Evolutionary conservation across 2,113 vertebrate species (phyloP).

Genomic region (Hiodon alosoides): DNA sequence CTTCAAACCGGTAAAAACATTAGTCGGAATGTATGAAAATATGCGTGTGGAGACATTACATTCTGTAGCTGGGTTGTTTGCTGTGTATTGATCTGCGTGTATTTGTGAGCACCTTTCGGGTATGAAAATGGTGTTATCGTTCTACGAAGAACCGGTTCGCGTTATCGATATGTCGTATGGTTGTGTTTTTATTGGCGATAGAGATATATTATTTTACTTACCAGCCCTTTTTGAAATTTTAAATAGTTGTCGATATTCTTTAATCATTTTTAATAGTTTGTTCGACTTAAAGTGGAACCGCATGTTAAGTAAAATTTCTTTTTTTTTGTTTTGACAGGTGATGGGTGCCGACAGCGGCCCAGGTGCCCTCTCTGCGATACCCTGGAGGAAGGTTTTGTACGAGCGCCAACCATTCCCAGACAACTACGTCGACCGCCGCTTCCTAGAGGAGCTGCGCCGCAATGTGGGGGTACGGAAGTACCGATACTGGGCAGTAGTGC

Average conservation of each 20-base stretch:
- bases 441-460: conserved; percentile 83
- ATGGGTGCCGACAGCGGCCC: conserved; percentile 62
- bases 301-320: background rate
- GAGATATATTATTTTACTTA: no score
- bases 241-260: no score
- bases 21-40: no score
- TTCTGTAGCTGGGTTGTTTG: no score
- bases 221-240: background rate
- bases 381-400: conserved; percentile 88
- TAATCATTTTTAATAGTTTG: background rate
- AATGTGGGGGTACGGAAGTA: conserved; percentile 83
- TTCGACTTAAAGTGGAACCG: background rate
- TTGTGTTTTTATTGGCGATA: no score
- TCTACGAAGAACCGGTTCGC: no score
- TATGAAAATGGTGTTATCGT: no score
- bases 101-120: no score
- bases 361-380: conserved; percentile 39
- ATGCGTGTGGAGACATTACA: no score
- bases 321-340: conserved; percentile 27
- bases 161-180: no score
- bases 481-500: conserved; percentile 80
- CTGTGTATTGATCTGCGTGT: no score
- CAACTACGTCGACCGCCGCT: conserved; percentile 88
- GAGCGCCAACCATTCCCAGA: conserved; percentile 85
- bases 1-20: no score